phyloP scores from a whole-genome alignment of 1,140 invertebrate species.

The Colletes gigas region DNA sequence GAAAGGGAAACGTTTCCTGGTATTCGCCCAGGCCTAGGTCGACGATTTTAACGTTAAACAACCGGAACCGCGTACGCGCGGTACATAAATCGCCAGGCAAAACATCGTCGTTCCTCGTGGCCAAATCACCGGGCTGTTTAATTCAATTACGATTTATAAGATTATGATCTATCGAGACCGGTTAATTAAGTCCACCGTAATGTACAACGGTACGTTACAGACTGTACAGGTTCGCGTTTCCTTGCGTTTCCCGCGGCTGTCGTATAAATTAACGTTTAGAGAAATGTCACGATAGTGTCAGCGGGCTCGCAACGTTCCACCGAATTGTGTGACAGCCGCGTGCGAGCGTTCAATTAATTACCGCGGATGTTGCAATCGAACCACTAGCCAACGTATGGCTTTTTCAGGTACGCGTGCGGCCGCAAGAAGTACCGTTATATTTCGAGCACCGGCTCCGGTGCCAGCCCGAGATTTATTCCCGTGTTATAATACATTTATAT shows the following conservation, averaged over 20 bases:
- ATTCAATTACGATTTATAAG: constrained; percentile 49
- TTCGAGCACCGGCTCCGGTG: too few species aligned
- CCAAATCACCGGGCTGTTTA: constrained; percentile 11
- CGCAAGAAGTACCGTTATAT: constrained; percentile 16
- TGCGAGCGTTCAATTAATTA: constrained; percentile 40
- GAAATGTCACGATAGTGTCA: constrained; percentile 41
- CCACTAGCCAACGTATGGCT: constrained; percentile 7
- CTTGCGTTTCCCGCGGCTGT: constrained; percentile 31
- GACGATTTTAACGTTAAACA: constrained; percentile 59
- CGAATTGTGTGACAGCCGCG: constrained; percentile 40
- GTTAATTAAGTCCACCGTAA: constrained; percentile 41
- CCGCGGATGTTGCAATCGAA: neutral
- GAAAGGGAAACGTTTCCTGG: constrained; percentile 33
- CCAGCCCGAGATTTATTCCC: neutral
- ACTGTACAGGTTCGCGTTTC: constrained; percentile 5
- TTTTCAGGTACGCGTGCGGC: neutral
- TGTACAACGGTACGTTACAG: neutral
- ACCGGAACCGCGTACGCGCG: constrained; percentile 41
- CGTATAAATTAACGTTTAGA: constrained; percentile 41
- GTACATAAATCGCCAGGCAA: constrained; percentile 49
- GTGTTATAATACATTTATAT: neutral
- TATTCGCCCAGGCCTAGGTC: neutral
- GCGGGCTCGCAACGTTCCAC: constrained; percentile 18
- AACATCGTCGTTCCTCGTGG: constrained; percentile 28
- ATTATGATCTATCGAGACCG: constrained; percentile 41